Conservation (phyloP, 2,113 vertebrate species). For the Hoplias malabaricus region DNA sequence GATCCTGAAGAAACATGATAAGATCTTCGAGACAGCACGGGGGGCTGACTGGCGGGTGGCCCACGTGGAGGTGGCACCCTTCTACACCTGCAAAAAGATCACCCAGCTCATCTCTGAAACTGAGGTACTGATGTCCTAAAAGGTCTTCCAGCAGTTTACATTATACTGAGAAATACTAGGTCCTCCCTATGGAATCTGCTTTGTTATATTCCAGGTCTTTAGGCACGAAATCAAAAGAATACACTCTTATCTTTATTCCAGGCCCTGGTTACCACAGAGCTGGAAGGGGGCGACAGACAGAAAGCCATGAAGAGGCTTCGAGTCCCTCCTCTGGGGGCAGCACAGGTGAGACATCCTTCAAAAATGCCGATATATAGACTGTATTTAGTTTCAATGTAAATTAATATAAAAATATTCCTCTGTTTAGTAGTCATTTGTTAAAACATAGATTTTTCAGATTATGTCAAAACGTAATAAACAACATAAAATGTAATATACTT, state of each 20-base stretch:
- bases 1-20: constrained; percentile 99
- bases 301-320: constrained; percentile 97
- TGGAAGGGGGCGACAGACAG: constrained; percentile 96
- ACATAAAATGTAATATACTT: no score
- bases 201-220: no score
- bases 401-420: no score
- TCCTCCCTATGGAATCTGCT: no score
- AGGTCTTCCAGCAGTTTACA: no score
- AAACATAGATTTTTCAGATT: no score
- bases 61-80: constrained; percentile 96
- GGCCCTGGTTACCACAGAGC: constrained; percentile 92
- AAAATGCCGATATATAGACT: no score
- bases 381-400: no score
- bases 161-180: no score
- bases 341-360: constrained; percentile 83
- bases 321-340: constrained; percentile 95
- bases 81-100: constrained; percentile 99
- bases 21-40: constrained; percentile 94
- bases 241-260: constrained; percentile 54
- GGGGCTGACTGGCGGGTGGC: constrained; percentile 95
- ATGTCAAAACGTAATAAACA: no score
- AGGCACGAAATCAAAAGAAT: neutral
- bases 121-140: constrained; percentile 79
- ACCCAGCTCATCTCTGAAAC: constrained; percentile 97
- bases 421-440: no score